Evolutionary conservation across 1,140 invertebrate genomes (phyloP), one percentile per base, ranked within the genome.

Genomic region (Drosophila triauraria): DNA sequence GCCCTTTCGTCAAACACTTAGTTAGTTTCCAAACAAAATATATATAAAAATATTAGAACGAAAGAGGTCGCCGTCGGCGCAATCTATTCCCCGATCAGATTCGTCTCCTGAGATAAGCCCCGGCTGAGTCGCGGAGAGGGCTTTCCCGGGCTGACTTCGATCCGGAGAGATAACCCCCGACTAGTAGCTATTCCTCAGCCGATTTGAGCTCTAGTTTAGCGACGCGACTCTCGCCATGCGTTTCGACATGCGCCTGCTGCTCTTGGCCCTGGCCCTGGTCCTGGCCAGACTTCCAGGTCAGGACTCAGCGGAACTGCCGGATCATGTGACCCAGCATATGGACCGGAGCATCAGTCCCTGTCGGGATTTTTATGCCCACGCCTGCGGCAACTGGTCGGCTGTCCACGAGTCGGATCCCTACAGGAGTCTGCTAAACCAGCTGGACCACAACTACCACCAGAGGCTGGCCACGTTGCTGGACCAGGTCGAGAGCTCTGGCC

Each of bases 321-420:
- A 35, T 0, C 51, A 51, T 27, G 3, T 83, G 13, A 4, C 9
- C 15, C 75, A 13, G 0, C 32, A 83, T 44, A 57, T 79, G 48
- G 35, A 76, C 12, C 4, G 12, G 0, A 23, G 10, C 0, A 23
- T 17, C 7, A 10, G 48, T 17, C 65, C 83, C 7, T 86, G 82
- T 7, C 10, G 2, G 1, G 80, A 87, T 15, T 83, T 86, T 35
- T 87, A 79, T 32, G 27, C 2, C 2, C 43, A 71, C 15, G 82
- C 83, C 40, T 86, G 82, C 32, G 83, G 82, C 10, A 59, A 65
- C 9, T 86, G 82, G 82, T 23, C 48, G 1, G 0, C 15, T 5
- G 64, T 17, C 17, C 68, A 82, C 12, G 30, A 3, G 8, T 13
- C 9, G 46, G 48, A 30, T 32, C 6, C 27, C 5, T 75, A 64